These are phyloP conservation scores for Orchestia grillus DNA, from an alignment of 1,140 invertebrate species.

Conservation along the genomic window DNA sequence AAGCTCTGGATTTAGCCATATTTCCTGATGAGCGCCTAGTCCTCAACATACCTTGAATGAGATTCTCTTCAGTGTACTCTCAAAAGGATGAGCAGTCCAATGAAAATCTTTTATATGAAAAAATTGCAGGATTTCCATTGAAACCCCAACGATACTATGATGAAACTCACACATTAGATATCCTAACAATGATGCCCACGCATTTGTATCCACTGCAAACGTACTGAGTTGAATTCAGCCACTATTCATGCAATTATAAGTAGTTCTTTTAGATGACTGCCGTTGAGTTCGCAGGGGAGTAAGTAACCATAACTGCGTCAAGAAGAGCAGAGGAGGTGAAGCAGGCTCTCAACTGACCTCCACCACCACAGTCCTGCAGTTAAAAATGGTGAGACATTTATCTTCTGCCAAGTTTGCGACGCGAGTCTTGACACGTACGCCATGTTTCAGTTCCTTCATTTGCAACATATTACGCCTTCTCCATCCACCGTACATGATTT, in stretches of 20 bases:
- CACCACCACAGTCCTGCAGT: background rate
- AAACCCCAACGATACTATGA: background rate
- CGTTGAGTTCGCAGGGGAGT: background rate
- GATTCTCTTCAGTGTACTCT: too few relatives aligned
- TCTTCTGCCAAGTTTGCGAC: background rate
- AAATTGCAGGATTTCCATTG: too few relatives aligned
- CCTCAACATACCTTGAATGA: too few relatives aligned
- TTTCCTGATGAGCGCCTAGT: too few relatives aligned
- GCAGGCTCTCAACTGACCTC: background rate
- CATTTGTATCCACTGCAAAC: background rate
- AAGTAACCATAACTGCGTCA: background rate
- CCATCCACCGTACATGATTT: too few relatives aligned
- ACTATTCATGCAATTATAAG: background rate
- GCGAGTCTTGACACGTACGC: background rate
- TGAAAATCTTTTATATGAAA: too few relatives aligned
- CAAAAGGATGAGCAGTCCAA: too few relatives aligned
- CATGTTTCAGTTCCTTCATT: background rate
- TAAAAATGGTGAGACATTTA: background rate
- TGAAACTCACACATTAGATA: background rate
- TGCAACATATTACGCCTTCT: background rate
- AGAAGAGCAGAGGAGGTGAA: background rate
- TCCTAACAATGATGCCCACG: background rate
- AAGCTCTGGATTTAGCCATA: too few relatives aligned
- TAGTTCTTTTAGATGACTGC: background rate
- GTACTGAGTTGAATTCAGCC: background rate